Evolutionary conservation across 2,888 invertebrate genomes (phyloP).

Genomic region (Temnothorax unifasciatus): DNA sequence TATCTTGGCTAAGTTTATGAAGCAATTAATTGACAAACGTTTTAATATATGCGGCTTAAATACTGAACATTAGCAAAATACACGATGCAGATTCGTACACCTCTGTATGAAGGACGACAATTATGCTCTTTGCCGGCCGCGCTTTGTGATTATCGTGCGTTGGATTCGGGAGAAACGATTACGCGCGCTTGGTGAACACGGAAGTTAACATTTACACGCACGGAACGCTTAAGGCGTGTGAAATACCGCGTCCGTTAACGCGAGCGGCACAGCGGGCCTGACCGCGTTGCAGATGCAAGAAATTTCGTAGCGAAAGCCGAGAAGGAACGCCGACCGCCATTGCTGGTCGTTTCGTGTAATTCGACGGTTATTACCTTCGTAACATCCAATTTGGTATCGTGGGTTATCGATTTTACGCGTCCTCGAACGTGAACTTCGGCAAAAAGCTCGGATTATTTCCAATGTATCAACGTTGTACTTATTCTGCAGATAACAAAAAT

Average conservation of each 20-base stretch:
- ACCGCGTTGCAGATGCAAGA: slow-evolving; percentile 36
- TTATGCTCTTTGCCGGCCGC: slow-evolving; percentile 25
- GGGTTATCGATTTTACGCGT: slow-evolving; percentile 53
- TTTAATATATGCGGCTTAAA: background rate
- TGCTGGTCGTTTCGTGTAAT: slow-evolving; percentile 46
- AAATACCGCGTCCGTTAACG: slow-evolving; percentile 39
- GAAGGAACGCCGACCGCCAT: slow-evolving; percentile 17
- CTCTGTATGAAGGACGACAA: slow-evolving; percentile 5
- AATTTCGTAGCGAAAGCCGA: slow-evolving; percentile 35
- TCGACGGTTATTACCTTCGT: slow-evolving; percentile 55
- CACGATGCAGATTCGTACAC: slow-evolving; percentile 5
- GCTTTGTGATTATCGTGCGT: slow-evolving; percentile 42
- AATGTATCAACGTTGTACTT: background rate
- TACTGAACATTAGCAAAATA: background rate
- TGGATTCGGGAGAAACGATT: slow-evolving; percentile 52
- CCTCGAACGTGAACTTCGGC: slow-evolving; percentile 23
- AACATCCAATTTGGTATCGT: slow-evolving; percentile 54
- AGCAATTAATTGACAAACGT: background rate
- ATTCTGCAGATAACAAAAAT: background rate
- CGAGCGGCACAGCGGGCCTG: background rate
- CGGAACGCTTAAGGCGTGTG: slow-evolving; percentile 43
- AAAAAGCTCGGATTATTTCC: background rate
- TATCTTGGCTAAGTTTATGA: background rate
- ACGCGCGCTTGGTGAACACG: slow-evolving; percentile 25
- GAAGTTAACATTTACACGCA: slow-evolving; percentile 52